Evolutionary conservation across 2,888 invertebrate genomes (phyloP).

Genomic region (Panzeria rudis): DNA sequence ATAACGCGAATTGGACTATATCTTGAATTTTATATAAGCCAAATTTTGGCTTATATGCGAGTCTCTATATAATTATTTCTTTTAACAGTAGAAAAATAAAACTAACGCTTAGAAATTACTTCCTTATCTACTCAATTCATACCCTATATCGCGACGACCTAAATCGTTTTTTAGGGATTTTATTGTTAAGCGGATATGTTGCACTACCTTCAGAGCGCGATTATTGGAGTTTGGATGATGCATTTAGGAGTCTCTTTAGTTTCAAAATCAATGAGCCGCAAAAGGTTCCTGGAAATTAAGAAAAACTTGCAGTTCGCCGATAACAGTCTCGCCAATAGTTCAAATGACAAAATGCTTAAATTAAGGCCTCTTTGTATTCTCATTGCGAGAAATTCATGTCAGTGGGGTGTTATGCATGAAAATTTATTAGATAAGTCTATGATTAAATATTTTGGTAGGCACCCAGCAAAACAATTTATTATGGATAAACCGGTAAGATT

Average conservation of each 20-base stretch:
- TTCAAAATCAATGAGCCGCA: conserved; percentile 11
- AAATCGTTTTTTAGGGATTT: conserved; percentile 24
- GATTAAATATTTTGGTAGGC: conserved; percentile 17
- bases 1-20: too few species aligned
- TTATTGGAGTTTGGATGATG: conserved; percentile 44
- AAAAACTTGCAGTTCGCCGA: conserved; percentile 6
- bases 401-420: conserved; percentile 30
- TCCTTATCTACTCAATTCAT: too few species aligned
- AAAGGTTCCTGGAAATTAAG: background rate
- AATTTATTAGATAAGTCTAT: conserved; percentile 17
- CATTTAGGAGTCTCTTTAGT: conserved; percentile 25
- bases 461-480: conserved; percentile 10
- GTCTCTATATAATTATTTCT: too few species aligned
- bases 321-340: too few species aligned
- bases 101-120: too few species aligned
- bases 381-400: conserved; percentile 12
- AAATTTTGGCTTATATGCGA: too few species aligned
- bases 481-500: background rate
- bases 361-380: conserved; percentile 25
- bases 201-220: conserved; percentile 17
- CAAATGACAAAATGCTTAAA: too few species aligned
- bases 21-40: too few species aligned
- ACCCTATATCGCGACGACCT: conserved; percentile 2
- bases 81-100: too few species aligned
- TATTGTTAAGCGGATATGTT: conserved; percentile 22